Evolutionary conservation across 2,113 vertebrate species (phyloP).

Genomic region (Trogon melanurus): DNA sequence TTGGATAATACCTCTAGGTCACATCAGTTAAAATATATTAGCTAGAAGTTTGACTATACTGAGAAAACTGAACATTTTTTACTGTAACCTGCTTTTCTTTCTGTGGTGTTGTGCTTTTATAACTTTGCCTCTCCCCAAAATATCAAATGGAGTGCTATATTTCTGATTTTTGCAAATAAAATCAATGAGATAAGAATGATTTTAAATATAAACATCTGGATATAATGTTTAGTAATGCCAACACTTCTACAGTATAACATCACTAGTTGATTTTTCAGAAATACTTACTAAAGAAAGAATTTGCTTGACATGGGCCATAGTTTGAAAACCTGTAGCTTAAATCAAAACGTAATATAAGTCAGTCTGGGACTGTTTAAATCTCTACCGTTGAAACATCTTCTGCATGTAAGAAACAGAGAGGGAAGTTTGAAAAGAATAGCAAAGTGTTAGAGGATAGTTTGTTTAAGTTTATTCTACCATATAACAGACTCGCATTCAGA

Average conservation of each 20-base stretch:
- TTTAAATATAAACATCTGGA: neutral
- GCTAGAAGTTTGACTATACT: neutral
- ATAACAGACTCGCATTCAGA: neutral
- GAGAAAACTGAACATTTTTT: neutral
- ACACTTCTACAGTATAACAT: neutral
- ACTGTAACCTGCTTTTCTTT: neutral
- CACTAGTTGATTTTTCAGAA: neutral
- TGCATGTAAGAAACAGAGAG: neutral
- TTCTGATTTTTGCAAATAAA: neutral
- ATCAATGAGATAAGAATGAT: neutral
- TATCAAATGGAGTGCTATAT: neutral
- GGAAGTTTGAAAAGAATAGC: neutral
- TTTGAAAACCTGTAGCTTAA: neutral
- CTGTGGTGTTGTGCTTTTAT: neutral
- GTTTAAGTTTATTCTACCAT: neutral
- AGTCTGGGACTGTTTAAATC: neutral
- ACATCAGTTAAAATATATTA: neutral
- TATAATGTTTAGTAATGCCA: neutral
- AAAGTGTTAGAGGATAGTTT: neutral
- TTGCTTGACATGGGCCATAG: neutral
- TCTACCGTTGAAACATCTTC: neutral
- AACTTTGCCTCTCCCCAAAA: neutral
- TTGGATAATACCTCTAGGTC: neutral
- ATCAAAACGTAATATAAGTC: neutral
- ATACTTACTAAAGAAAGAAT: neutral